These are phyloP conservation scores for Piscicola geometra DNA, from an alignment of 2,888 invertebrate genomes.

Conservation along the genomic window DNA sequence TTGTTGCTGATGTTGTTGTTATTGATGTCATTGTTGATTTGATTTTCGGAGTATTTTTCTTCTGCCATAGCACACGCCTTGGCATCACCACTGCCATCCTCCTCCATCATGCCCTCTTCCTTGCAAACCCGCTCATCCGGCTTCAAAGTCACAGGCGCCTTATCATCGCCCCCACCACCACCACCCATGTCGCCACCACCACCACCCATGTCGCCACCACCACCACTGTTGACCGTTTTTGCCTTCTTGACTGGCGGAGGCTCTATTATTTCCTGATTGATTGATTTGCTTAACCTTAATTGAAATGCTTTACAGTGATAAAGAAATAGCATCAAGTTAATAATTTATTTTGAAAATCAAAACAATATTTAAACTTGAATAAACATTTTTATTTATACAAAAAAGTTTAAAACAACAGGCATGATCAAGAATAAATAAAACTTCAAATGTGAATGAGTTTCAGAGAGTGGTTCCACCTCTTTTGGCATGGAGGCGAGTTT, in stretches of 20 bases:
- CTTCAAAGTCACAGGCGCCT: not conserved
- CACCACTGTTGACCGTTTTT: conserved; percentile 10
- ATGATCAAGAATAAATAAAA: no score
- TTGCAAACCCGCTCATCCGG: not conserved
- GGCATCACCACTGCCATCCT: not conserved
- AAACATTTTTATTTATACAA: no score
- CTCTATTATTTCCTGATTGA: conserved; percentile 63
- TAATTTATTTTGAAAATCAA: no score
- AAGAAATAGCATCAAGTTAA: no score
- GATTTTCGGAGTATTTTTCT: not conserved
- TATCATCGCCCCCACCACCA: not conserved
- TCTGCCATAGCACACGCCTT: not conserved
- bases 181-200: not conserved
- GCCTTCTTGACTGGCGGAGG: conserved; percentile 23
- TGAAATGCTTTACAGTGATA: no score
- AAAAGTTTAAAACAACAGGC: no score
- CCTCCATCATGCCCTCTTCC: not conserved
- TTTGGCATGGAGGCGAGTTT: conserved; percentile 91
- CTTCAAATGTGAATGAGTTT: no score
- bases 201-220: not conserved
- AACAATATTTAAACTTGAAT: no score
- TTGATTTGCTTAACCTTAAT: not conserved
- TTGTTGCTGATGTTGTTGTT: not conserved
- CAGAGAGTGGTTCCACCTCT: conserved; percentile 66
- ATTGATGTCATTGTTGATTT: conserved; percentile 9